Evolutionary conservation across 2,113 vertebrate species (phyloP), one percentile per base, ranked within the genome.

Genomic region (Mesitornis unicolor): DNA sequence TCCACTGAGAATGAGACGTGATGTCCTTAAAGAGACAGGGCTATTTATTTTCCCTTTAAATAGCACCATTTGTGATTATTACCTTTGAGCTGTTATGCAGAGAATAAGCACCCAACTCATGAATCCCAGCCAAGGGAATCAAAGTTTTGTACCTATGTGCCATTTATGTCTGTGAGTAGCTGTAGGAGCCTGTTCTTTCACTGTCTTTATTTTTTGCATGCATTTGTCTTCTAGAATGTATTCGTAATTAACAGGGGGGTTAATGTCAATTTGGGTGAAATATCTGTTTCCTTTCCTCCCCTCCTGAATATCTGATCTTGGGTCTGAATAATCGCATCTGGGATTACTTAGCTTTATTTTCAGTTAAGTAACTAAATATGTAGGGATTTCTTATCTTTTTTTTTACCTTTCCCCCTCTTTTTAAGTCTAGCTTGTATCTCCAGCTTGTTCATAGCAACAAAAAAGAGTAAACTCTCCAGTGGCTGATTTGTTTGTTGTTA

Each of bases 41-140:
- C 76, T 95, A 92, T 94, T 96, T 96, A 92, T 96, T 97, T 96
- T 83, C 89, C 77, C 83, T 96, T 96, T 96, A 95, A 96, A 95
- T 90, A 87, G 89, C 54, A 64, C 79, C 74, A 94, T 96, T 97
- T 94, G 69, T 64, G 93, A 90, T 89, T 83, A 92, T 93, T 97
- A 91, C 79, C 70, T 97, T 91, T 77, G 67, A 94, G 90, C 67
- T 1, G 2, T 76, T 83, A 74, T 24, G 70, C 74, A 87, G 85
- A 85, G 79, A 85, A 96, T 93, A 94, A 91, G 68, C 79, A 85
- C 73, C 51, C 79, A 87, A 83, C 70, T 95, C 85, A 67, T 74
- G 85, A 93, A 92, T 97, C 71, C 89, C 79, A 95, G 90, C 67
- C 80, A 67, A 96, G 61, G 84, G 80, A 96, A 95, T 86, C 25